Evolutionary conservation across 2,888 invertebrate genomes (phyloP).

Genomic region (Hydraecia micacea): DNA sequence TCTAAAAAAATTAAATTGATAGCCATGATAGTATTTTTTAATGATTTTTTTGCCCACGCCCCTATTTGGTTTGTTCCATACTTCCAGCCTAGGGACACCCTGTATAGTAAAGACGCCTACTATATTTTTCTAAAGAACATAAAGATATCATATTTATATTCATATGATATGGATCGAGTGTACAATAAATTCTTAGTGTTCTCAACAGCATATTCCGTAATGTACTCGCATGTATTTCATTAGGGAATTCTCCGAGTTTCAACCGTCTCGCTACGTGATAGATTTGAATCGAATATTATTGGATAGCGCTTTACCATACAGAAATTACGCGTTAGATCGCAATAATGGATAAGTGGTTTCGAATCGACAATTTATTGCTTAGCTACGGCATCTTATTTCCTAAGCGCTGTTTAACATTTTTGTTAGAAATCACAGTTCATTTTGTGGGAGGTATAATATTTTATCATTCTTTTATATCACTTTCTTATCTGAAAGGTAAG

Average conservation of each 20-base stretch:
- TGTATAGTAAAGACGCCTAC: background rate
- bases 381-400: conserved; percentile 39
- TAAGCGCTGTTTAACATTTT: conserved; percentile 11
- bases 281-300: conserved; percentile 54
- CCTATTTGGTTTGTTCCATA: no score
- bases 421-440: conserved; percentile 13
- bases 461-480: background rate
- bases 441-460: background rate
- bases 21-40: no score
- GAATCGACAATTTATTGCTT: conserved; percentile 36
- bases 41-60: no score
- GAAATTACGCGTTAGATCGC: conserved; percentile 41
- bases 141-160: background rate
- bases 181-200: conserved; percentile 19
- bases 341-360: conserved; percentile 41
- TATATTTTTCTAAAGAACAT: background rate
- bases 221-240: conserved; percentile 44
- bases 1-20: no score
- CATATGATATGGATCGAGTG: background rate
- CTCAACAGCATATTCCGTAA: conserved; percentile 9
- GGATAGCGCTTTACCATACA: conserved; percentile 31
- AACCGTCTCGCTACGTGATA: conserved; percentile 42
- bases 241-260: conserved; percentile 47
- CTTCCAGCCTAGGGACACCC: no score
- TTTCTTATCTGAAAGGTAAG: background rate